These are phyloP conservation scores for Lytechinus pictus DNA, from an alignment of 35 echinoderm and acorn worm species.

Conservation along the genomic window DNA sequence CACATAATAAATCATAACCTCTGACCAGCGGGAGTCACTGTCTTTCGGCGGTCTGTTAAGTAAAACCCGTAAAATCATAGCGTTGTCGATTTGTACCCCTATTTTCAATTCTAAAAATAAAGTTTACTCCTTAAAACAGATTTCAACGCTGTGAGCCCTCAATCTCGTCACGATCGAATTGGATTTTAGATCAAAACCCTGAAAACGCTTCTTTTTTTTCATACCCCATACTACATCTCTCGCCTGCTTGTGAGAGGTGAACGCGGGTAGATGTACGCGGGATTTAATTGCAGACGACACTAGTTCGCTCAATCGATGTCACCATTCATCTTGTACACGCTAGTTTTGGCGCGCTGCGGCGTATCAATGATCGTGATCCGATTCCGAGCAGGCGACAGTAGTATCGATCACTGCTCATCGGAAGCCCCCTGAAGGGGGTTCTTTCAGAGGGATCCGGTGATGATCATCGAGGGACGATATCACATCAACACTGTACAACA, in stretches of 20 bases:
- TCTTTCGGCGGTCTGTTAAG: neutral
- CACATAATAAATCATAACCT: neutral
- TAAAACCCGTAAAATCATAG: neutral
- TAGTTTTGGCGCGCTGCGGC: conserved; percentile 21
- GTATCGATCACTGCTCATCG: neutral
- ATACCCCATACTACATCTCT: neutral
- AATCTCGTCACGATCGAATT: neutral
- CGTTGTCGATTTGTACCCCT: neutral
- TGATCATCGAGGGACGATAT: neutral
- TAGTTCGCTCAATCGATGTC: neutral
- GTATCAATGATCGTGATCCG: conserved; percentile 14
- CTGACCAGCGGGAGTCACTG: neutral
- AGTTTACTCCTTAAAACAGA: neutral
- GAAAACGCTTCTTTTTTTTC: neutral
- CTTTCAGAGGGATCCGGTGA: neutral
- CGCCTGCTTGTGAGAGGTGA: neutral
- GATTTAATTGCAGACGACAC: conserved; percentile 35
- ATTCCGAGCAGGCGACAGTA: conserved; percentile 17
- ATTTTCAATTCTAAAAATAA: neutral
- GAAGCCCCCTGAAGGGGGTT: neutral
- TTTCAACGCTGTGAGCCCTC: neutral
- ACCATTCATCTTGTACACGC: conserved; percentile 22
- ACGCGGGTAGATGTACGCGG: neutral
- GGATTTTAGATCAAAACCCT: neutral
- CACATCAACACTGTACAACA: neutral